Evolutionary conservation across 1,140 invertebrate species (phyloP), one percentile per base, ranked within the genome.

Genomic region (Bacillus rossius): DNA sequence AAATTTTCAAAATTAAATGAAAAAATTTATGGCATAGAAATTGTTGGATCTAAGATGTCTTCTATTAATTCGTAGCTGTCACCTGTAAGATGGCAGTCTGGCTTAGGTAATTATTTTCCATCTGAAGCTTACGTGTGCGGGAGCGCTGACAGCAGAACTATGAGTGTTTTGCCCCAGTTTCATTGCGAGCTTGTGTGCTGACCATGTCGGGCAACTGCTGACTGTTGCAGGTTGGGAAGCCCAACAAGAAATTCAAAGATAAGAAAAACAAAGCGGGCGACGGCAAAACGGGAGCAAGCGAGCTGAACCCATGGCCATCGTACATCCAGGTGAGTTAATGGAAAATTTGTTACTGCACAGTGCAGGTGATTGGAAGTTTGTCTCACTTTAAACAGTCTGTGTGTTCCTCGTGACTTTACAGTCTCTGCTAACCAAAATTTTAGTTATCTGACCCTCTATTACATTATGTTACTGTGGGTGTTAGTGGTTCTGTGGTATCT

Each of bases 281-380:
- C 25, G 78, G 62, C 14, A 69, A 82, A 55, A 69, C 68, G 3
- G 67, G 71, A 0, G 66, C 82, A 13, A 69, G 72, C 55, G 89
- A 91, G 68, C 65, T 91, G 26, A 88, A 85, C 51, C 89, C 89
- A n/a, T 85, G 79, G 81, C 90, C 90, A 1, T 73, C 80, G 17
- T 93, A 79, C 66, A 92, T 92, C 61, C 80, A 89, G 62, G 77
- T 78, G 72, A 60, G 50, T 59, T 16, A 41, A 40, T 14, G 16
- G 20, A 13, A 17, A n/a, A 14, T 34, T 16, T 13, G 10, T 22
- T 54, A 2, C 34, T 50, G n/a, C n/a, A n/a, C n/a, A n/a, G n/a
- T n/a, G n/a, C n/a, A n/a, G n/a, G n/a, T n/a, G n/a, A 7, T 7
- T 42, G 2, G n/a, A 42, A 42, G 19, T 40, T n/a, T 40, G 10